phyloP scores from a whole-genome alignment of 2,113 vertebrate species.

The Speoplatyrhinus poulsoni region DNA sequence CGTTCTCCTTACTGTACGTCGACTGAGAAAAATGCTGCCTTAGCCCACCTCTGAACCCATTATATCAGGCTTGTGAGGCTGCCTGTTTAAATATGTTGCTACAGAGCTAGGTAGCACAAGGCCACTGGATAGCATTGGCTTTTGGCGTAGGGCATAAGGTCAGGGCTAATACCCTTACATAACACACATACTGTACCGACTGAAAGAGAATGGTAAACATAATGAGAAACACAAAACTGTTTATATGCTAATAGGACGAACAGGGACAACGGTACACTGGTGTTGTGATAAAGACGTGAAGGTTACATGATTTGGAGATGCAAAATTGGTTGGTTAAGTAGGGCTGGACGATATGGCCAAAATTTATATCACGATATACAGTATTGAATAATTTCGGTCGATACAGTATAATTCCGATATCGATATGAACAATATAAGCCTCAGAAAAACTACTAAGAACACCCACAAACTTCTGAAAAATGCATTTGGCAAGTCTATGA shows the following conservation, averaged over 20 bases:
- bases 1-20: neutral
- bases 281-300: neutral
- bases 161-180: constrained; percentile 44
- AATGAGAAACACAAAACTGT: neutral
- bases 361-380: too few species aligned
- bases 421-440: too few species aligned
- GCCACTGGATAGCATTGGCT: constrained; percentile 14
- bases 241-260: neutral
- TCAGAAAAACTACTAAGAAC: too few species aligned
- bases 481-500: too few species aligned
- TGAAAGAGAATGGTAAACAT: constrained; percentile 8
- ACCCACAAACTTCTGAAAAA: too few species aligned
- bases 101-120: constrained; percentile 12
- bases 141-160: constrained; percentile 40
- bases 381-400: too few species aligned
- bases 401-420: too few species aligned
- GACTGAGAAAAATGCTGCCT: neutral
- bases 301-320: neutral
- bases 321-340: too few species aligned
- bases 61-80: neutral
- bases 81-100: constrained; percentile 38
- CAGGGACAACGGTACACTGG: too few species aligned
- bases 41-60: neutral
- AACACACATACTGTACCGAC: constrained; percentile 8
- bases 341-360: too few species aligned